phyloP scores from a whole-genome alignment of 2,888 invertebrate species.

The Rotaria magnacalcarata region DNA sequence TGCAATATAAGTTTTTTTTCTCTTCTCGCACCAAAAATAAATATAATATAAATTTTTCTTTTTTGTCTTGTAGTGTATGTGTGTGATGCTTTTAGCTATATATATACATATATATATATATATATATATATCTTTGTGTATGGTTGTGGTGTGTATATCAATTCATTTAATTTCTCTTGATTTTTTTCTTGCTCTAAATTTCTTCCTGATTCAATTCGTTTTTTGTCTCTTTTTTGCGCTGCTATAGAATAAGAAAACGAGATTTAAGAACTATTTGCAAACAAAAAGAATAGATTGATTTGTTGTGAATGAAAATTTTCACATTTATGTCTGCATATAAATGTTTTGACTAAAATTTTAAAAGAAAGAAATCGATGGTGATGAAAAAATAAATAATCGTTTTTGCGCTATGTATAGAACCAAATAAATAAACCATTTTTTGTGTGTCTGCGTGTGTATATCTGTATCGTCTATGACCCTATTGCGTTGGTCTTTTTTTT shows the following conservation, averaged over 20 bases:
- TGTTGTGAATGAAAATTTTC: constrained; percentile 36
- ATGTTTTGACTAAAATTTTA: not conserved
- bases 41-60: not conserved
- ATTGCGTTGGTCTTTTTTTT: constrained; percentile 20
- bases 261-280: constrained; percentile 13
- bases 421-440: not conserved
- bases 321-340: constrained; percentile 17
- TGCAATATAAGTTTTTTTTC: not conserved
- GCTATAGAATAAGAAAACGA: not conserved
- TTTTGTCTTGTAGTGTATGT: constrained; percentile 16
- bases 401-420: not conserved
- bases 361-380: constrained; percentile 24
- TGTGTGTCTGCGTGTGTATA: not conserved
- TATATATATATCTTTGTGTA: constrained; percentile 11
- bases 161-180: constrained; percentile 11
- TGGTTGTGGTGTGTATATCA: constrained; percentile 35
- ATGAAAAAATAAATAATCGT: constrained; percentile 20
- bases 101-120: constrained; percentile 13
- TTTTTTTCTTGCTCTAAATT: not conserved
- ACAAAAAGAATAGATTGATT: not conserved
- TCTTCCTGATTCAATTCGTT: constrained; percentile 30
- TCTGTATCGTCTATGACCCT: constrained; percentile 16
- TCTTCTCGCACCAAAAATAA: not conserved
- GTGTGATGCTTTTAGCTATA: constrained; percentile 25
- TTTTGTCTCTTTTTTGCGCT: not conserved